Evolutionary conservation across 1,140 invertebrate species (phyloP), one percentile per base, ranked within the genome.

Genomic region (Hycleus cichorii): DNA sequence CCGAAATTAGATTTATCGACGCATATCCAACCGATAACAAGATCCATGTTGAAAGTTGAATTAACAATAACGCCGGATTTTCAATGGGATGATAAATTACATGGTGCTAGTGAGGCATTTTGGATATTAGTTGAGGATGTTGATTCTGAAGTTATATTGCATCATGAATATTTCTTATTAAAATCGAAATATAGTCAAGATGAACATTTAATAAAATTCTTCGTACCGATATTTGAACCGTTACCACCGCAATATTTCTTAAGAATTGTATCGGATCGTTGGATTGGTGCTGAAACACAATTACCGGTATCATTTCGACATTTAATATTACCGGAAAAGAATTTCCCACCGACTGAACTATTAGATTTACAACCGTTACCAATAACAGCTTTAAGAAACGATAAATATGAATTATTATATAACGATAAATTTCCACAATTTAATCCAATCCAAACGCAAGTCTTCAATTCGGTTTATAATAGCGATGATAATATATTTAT

Each of bases 111-210:
- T 0, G 94, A 98, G 78, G 95, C 91, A 0, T 99, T 99, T 77
- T 99, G 97, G 97, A 97, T 99, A 65, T 77, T 99, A 7, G 95
- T 99, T 0, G 96, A 98, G 75, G 97, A 98, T 75, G 95, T 98
- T 1, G 95, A 98, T 77, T 93, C 92, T 1, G 96, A 98, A 70
- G 86, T 90, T 2, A 84, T 99, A 66, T 79, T 99, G 1, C 97
- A 99, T 76, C 93, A 98, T 72, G 97, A 99, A 76, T 98, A 90
- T 74, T 98, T 99, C 73, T 79, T 99, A 9, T 77, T 99, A 0
- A 99, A 99, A 77, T 82, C 91, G 53, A 96, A 97, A 74, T 99
- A 97, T 76, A 84, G 87, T 40, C 80, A 84, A 59, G 97, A 99
- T 73, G 96, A 98, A 69, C 97, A 99, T 74, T 78, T 93, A 43